A percentile compares a stretch with the other conserved stretches of the same genome.
Conservation (phyloP, 2,113 vertebrate genomes). For the Mesitornis unicolor region DNA sequence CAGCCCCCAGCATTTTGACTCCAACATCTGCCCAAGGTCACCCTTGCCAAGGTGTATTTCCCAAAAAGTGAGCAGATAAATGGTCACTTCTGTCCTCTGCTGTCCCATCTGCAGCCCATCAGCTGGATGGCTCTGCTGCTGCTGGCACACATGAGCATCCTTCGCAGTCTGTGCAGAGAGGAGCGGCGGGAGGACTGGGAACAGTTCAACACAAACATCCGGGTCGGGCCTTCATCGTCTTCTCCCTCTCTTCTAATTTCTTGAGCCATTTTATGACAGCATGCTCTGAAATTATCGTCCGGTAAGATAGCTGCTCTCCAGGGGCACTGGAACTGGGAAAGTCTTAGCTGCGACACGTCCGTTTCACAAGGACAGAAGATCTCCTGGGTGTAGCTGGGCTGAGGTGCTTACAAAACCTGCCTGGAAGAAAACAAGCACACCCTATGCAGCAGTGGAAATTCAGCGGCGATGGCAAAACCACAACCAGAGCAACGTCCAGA, state of each 20-base stretch:
- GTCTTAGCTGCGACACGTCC: neutral
- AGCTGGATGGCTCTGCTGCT: too few species aligned
- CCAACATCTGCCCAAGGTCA: neutral
- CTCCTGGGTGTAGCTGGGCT: conserved; percentile 43
- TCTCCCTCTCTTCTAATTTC: neutral
- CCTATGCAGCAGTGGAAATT: neutral
- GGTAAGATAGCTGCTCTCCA: conserved; percentile 50
- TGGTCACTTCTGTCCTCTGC: fast-evolving
- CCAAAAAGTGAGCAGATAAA: neutral
- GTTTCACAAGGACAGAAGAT: conserved; percentile 6
- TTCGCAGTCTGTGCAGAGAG: neutral
- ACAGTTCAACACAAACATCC: neutral
- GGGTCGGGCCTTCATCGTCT: neutral
- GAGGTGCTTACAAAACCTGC: conserved; percentile 36
- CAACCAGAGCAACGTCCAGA: neutral
- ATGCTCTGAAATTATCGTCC: neutral
- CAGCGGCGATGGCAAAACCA: neutral
- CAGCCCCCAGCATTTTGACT: neutral
- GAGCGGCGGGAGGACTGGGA: neutral
- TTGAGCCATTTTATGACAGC: neutral
- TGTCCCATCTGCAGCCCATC: fast-evolving
- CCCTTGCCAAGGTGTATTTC: neutral
- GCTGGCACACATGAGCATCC: neutral
- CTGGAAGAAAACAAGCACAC: conserved; percentile 39
- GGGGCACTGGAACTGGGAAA: conserved; percentile 17